These are phyloP conservation scores for Acanthopleura granulata DNA, from an alignment of 2,888 invertebrate genomes.

Conservation along the genomic window DNA sequence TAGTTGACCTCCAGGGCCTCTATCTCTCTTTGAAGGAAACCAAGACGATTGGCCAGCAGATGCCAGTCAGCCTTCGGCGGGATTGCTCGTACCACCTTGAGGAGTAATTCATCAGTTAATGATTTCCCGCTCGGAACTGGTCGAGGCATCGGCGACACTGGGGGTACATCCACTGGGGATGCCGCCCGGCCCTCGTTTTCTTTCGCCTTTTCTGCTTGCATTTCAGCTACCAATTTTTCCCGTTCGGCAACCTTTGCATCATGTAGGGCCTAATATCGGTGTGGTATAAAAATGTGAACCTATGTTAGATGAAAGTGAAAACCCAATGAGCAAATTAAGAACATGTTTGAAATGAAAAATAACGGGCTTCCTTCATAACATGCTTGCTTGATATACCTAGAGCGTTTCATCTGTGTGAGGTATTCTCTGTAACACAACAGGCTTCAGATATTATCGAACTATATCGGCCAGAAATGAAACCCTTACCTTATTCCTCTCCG, in stretches of 20 bases:
- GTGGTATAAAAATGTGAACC: too few relatives aligned
- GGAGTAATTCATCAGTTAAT: constrained; percentile 1
- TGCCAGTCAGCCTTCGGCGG: constrained; percentile 45
- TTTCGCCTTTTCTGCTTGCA: background rate
- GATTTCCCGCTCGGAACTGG: constrained; percentile 7
- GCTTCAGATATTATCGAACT: too few relatives aligned
- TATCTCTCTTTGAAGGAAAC: constrained; percentile 51
- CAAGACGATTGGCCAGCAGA: constrained; percentile 54
- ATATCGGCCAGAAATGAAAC: too few relatives aligned
- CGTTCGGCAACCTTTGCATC: constrained; percentile 9
- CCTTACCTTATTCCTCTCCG: constrained; percentile 9
- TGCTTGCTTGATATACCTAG: too few relatives aligned
- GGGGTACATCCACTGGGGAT: constrained; percentile 1
- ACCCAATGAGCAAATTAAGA: too few relatives aligned
- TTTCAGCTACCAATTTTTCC: background rate
- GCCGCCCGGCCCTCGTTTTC: background rate
- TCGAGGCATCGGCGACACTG: background rate
- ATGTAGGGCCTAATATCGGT: background rate
- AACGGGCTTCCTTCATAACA: too few relatives aligned
- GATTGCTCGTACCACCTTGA: background rate
- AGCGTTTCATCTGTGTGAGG: too few relatives aligned
- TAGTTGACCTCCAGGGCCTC: constrained; percentile 43
- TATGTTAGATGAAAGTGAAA: too few relatives aligned
- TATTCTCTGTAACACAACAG: too few relatives aligned
- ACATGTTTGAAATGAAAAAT: too few relatives aligned